Evolutionary conservation across 2,888 invertebrate species (phyloP), one percentile per base, ranked within the genome.

Genomic region (Ichneumoninae sp.): DNA sequence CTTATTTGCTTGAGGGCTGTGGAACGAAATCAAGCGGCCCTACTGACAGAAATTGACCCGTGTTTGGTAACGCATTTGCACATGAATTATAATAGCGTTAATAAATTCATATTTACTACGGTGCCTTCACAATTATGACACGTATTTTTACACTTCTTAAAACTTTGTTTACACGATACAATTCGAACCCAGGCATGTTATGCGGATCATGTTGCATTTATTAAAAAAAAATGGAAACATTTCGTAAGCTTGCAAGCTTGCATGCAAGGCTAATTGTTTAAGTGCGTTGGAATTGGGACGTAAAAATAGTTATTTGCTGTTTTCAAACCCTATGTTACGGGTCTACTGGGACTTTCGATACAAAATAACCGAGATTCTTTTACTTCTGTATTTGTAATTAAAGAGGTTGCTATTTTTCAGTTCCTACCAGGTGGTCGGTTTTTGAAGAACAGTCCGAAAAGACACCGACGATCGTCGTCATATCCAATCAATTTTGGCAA

Each of bases 1-100:
- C 93, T 96, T 57, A 95, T 96, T 52, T 96, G 96, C 89, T 93
- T 96, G 62, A 94, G 95, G 87, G 96, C 96, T 30, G 94, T 96
- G 0, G 96, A 96, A 92, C 93, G 95, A 71, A 95, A 95, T 90
- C 95, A 96, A 89, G 94, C 95, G 33, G 94, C 95, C 80, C 90
- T 96, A 66, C 93, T 96, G 50, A 95, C 95, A 10, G 96, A 96
- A 92, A 95, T 96, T 75, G 95, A 96, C 91, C 94, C 95, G 2
- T 93, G 94, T 84, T 94, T 96, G 91, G 94, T 94, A 90, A 92
- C 2, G 8, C n/a, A 26, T 13, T 13, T 13, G 22, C 47, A 54
- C 19, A 16, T 52, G 50, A 30, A 68, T 65, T 19, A 13, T 36
- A 68, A 71, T 57, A 62, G n/a, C 22, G 13, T 33, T 76, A 22